phyloP scores from a whole-genome alignment of 2,113 vertebrate species.

The Apteryx owenii region DNA sequence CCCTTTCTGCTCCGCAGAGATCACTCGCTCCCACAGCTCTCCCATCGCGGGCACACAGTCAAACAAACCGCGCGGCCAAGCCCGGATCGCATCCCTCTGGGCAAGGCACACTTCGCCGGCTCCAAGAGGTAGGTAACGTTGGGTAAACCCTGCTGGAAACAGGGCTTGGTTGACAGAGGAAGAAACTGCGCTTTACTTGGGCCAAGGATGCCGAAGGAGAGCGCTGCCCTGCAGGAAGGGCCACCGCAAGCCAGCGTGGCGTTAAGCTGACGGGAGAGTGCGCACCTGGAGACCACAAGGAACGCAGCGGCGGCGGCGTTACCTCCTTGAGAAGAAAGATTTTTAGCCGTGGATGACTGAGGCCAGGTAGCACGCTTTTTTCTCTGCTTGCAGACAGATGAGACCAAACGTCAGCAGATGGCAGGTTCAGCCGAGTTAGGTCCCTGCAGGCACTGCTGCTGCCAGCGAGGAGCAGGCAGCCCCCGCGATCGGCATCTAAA shows the following conservation, averaged over 20 bases:
- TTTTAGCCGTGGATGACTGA: neutral
- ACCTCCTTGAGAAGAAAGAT: neutral
- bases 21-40: neutral
- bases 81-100: neutral
- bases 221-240: neutral
- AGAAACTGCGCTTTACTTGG: neutral
- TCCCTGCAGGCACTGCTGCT: neutral
- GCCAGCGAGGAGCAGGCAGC: neutral
- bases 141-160: neutral
- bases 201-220: neutral
- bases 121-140: fast-evolving
- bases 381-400: neutral
- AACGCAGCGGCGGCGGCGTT: neutral
- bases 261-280: fast-evolving
- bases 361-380: neutral
- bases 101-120: neutral
- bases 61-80: fast-evolving
- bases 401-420: neutral
- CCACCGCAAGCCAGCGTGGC: neutral
- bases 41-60: neutral
- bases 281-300: neutral
- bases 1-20: neutral
- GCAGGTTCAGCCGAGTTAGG: neutral
- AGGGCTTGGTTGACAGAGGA: neutral
- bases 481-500: neutral